These are phyloP conservation scores for Serripes groenlandicus DNA, from an alignment of 2,888 invertebrate species.

Conservation along the genomic window DNA sequence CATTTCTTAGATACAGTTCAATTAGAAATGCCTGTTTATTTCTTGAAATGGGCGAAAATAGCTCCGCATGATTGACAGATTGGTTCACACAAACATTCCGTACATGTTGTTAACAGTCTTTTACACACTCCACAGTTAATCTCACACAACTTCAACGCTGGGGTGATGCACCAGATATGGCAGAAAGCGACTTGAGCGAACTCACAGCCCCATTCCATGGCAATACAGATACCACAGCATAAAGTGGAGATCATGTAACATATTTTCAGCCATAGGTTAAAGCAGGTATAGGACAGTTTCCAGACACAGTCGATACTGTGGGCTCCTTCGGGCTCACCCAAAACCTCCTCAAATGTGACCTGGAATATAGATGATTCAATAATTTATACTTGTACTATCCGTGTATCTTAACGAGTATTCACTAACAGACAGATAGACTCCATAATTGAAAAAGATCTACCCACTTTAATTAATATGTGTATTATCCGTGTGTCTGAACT, in stretches of 20 bases:
- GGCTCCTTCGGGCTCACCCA: slow-evolving; percentile 80
- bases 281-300: slow-evolving; percentile 89
- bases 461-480: no score
- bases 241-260: slow-evolving; percentile 91
- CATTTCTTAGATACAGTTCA: background rate
- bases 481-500: no score
- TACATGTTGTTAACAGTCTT: slow-evolving; percentile 44
- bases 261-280: slow-evolving; percentile 89
- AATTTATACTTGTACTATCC: no score
- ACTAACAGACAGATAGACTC: no score
- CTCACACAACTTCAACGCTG: slow-evolving; percentile 66
- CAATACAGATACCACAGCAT: slow-evolving; percentile 90
- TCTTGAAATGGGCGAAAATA: slow-evolving; percentile 67
- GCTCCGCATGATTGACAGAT: slow-evolving; percentile 67
- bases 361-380: no score
- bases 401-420: no score
- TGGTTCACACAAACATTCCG: slow-evolving; percentile 68
- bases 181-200: slow-evolving; percentile 88
- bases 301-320: slow-evolving; percentile 90
- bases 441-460: no score
- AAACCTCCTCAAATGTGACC: slow-evolving; percentile 61
- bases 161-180: slow-evolving; percentile 77
- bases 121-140: slow-evolving; percentile 87
- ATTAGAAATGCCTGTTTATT: slow-evolving; percentile 13
- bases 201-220: slow-evolving; percentile 88